phyloP scores from a whole-genome alignment of 2,888 invertebrate genomes.

The Clusia tigrina region DNA sequence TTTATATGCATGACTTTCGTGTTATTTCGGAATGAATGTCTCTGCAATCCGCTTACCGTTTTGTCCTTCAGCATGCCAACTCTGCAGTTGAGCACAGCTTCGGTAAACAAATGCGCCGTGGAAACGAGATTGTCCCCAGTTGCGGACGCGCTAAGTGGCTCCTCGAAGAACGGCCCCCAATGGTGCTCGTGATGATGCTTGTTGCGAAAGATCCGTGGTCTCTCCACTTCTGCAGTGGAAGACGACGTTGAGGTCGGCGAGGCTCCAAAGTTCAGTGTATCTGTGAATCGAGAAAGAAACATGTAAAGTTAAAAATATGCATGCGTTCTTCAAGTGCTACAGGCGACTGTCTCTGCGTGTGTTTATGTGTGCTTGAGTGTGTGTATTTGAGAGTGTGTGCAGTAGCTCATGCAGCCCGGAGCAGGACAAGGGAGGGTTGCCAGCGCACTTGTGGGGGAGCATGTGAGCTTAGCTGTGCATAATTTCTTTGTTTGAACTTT shows the following conservation, averaged over 20 bases:
- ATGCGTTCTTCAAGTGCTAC: neutral
- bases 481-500: no score
- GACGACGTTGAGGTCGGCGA: constrained; percentile 22
- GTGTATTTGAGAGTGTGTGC: no score
- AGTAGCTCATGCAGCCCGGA: no score
- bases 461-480: no score
- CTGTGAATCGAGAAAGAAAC: no score
- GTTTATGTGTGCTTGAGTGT: no score
- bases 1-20: constrained; percentile 6
- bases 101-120: constrained; percentile 72
- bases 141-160: constrained; percentile 65
- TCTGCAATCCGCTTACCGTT: constrained; percentile 69
- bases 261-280: constrained; percentile 26
- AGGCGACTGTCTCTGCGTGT: neutral
- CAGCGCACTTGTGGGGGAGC: no score
- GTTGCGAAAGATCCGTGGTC: constrained; percentile 54
- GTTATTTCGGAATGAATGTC: no score
- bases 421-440: no score
- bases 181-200: constrained; percentile 76
- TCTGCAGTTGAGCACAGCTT: constrained; percentile 72
- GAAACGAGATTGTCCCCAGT: constrained; percentile 69
- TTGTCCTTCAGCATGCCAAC: constrained; percentile 77
- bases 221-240: constrained; percentile 42
- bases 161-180: constrained; percentile 78
- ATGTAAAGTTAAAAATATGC: no score